Conservation (phyloP, 2,888 invertebrate genomes). For the Pachycephus smyrnensis region DNA sequence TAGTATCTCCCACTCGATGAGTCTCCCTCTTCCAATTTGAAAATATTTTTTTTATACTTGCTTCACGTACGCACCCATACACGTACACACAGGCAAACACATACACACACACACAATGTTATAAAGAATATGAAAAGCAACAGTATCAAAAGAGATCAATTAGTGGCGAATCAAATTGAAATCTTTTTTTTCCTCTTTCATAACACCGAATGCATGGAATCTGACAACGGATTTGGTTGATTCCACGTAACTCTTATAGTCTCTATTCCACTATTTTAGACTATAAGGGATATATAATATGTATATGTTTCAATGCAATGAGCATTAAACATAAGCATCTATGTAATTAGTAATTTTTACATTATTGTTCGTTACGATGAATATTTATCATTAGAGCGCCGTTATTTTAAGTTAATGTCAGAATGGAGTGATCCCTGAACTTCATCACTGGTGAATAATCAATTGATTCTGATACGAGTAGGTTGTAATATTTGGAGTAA, state of each 20-base stretch:
- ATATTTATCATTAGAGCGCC: not conserved
- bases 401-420: not conserved
- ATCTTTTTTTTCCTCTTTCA: not conserved
- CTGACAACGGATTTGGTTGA: no score
- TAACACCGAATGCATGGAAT: not conserved
- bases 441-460: not conserved
- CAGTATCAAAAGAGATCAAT: not conserved
- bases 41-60: not conserved
- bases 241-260: no score
- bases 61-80: not conserved
- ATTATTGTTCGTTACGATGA: not conserved
- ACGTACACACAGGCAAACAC: no score
- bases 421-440: not conserved
- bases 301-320: no score
- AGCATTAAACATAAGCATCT: no score
- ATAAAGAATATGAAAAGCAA: not conserved
- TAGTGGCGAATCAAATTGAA: not conserved
- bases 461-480: no score
- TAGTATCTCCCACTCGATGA: not conserved
- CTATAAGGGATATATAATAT: no score
- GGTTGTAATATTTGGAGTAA: not conserved
- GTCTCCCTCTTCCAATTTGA: not conserved
- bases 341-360: no score
- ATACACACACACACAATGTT: no score
- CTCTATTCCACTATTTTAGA: no score